phyloP scores from a whole-genome alignment of 1,140 invertebrate species.

The Hycleus cichorii region DNA sequence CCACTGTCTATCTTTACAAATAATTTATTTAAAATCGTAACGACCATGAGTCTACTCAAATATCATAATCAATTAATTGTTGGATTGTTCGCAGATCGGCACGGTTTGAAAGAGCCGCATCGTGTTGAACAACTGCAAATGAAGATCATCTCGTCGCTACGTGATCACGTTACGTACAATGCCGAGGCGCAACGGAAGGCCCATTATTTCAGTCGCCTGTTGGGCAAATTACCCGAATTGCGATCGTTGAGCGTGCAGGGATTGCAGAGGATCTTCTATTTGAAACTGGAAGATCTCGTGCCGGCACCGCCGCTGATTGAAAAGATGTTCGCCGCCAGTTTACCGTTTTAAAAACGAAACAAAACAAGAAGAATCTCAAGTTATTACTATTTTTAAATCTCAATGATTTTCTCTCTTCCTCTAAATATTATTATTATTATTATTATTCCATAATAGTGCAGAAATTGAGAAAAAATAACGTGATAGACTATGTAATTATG shows the following conservation, averaged over 20 bases:
- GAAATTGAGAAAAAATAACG: conserved; percentile 8
- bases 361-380: background rate
- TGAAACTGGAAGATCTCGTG: conserved; percentile 87
- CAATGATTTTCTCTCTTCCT: background rate
- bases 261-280: conserved; percentile 87
- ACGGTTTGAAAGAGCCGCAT: conserved; percentile 84
- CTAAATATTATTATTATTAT: background rate
- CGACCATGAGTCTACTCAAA: conserved; percentile 13
- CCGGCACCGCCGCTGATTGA: conserved; percentile 88
- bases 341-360: conserved; percentile 68
- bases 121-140: conserved; percentile 90
- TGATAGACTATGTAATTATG: conserved; percentile 26
- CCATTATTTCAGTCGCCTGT: conserved; percentile 85
- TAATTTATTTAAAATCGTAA: conserved; percentile 3
- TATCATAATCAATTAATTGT: too few species aligned
- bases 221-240: conserved; percentile 86
- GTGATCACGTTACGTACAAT: conserved; percentile 92
- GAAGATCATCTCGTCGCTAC: conserved; percentile 88
- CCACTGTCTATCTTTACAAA: conserved; percentile 2
- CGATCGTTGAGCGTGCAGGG: conserved; percentile 87
- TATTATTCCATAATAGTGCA: too few species aligned
- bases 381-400: background rate
- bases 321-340: conserved; percentile 87
- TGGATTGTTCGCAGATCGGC: conserved; percentile 65
- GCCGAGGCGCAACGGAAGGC: conserved; percentile 78